phyloP scores from a whole-genome alignment of 1,140 invertebrate species.

The Halyomorpha halys region DNA sequence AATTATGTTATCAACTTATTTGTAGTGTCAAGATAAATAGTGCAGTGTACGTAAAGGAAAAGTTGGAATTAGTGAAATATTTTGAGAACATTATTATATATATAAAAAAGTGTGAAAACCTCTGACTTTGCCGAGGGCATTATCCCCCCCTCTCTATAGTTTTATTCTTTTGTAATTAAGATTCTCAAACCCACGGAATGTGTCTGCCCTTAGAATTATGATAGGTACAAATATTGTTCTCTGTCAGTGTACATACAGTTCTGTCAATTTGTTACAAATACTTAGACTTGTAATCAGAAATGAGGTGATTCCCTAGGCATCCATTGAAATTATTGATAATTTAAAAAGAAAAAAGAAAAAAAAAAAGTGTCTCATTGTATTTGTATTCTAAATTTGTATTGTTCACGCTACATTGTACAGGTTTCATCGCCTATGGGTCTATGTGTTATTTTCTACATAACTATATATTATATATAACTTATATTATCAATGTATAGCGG shows the following conservation, averaged over 20 bases:
- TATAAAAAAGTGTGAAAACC: neutral
- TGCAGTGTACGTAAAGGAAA: constrained; percentile 5
- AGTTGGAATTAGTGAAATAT: constrained; percentile 1
- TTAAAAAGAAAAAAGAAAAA: neutral
- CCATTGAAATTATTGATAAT: neutral
- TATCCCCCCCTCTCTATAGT: constrained; percentile 12
- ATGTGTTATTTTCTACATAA: constrained; percentile 27
- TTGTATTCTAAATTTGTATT: constrained; percentile 22
- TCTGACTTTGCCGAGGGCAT: neutral
- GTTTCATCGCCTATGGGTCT: constrained; percentile 19
- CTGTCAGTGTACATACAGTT: constrained; percentile 9
- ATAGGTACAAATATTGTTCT: neutral
- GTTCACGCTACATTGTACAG: constrained; percentile 17
- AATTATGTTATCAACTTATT: constrained; percentile 13
- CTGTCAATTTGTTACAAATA: constrained; percentile 16
- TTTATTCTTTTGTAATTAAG: constrained; percentile 9
- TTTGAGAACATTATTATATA: neutral
- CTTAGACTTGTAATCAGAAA: neutral
- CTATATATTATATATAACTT: constrained; percentile 24
- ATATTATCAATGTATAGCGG: constrained; percentile 25
- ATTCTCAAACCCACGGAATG: constrained; percentile 2
- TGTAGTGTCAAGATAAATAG: constrained; percentile 8
- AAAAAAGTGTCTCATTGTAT: neutral
- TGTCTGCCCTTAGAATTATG: neutral
- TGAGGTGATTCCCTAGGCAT: constrained; percentile 3